phyloP scores from a whole-genome alignment of 1,140 invertebrate genomes.

The Eumaeus atala region DNA sequence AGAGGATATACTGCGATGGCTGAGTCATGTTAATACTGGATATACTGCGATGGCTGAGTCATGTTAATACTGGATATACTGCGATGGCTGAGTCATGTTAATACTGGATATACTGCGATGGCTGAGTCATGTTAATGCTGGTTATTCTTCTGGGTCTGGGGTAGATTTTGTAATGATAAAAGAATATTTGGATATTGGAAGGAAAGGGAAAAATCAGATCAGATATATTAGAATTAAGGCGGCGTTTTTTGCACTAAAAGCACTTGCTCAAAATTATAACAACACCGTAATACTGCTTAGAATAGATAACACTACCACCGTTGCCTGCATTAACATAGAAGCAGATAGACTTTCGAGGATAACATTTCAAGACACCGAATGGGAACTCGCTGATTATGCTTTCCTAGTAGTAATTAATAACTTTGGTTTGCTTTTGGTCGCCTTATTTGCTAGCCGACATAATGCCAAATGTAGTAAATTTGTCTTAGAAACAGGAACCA shows the following conservation, averaged over 20 bases:
- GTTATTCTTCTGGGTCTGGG: not conserved
- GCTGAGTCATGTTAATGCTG: too few relatives aligned
- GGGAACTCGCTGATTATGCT: too few relatives aligned
- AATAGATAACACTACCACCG: not conserved
- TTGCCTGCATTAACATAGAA: conserved; percentile 5
- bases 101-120: too few relatives aligned
- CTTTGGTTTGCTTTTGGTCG: too few relatives aligned
- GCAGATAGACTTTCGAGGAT: not conserved
- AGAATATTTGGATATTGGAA: conserved; percentile 5
- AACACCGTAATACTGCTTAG: conserved; percentile 1
- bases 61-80: too few relatives aligned
- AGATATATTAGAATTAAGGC: conserved; percentile 3
- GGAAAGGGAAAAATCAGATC: conserved; percentile 2
- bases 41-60: not conserved
- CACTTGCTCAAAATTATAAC: not conserved
- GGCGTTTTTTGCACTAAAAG: not conserved
- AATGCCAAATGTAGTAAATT: too few relatives aligned
- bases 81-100: too few relatives aligned
- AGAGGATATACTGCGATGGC: too few relatives aligned
- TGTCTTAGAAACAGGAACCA: too few relatives aligned
- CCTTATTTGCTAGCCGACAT: too few relatives aligned
- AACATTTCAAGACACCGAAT: not conserved
- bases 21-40: too few relatives aligned
- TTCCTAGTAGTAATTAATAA: too few relatives aligned
- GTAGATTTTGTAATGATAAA: conserved; percentile 1